These are phyloP conservation scores for Bradynema listronoti DNA, from an alignment of 1,140 invertebrate species.

Conservation along the genomic window DNA sequence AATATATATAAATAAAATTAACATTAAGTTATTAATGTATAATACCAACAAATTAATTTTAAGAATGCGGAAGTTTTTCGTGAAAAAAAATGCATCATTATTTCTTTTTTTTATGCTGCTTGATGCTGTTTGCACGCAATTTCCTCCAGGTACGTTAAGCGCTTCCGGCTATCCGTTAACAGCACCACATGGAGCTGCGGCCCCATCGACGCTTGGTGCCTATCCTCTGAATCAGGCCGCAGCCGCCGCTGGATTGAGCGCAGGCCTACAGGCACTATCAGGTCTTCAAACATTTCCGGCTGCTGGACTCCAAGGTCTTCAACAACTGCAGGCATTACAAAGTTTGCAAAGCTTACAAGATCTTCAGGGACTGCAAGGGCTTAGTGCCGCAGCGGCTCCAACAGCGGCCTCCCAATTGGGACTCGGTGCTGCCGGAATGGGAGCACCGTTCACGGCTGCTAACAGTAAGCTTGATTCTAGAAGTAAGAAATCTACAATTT, in stretches of 20 bases:
- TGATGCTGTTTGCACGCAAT: not conserved
- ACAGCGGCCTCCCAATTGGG: constrained; percentile 1
- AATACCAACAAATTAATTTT: too few relatives aligned
- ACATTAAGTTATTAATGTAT: too few relatives aligned
- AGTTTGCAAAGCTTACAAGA: not conserved
- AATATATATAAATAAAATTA: too few relatives aligned
- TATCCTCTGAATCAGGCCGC: constrained; percentile 1
- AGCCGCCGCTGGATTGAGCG: not conserved
- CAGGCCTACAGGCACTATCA: constrained; percentile 1
- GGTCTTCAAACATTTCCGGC: too few relatives aligned
- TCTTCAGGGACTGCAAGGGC: constrained; percentile 3
- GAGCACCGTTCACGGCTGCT: not conserved
- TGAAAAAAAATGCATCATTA: too few relatives aligned
- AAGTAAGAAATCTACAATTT: not conserved
- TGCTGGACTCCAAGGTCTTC: not conserved
- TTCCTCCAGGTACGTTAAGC: constrained; percentile 3
- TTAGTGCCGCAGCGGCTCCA: not conserved
- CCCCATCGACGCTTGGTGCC: too few relatives aligned
- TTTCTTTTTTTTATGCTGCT: too few relatives aligned
- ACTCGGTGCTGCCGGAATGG: not conserved
- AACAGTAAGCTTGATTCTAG: not conserved
- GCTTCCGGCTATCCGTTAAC: too few relatives aligned
- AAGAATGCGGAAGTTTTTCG: too few relatives aligned
- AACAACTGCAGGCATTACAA: constrained; percentile 1
- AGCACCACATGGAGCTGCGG: too few relatives aligned